phyloP scores from a whole-genome alignment of 2,888 invertebrate species.

The Meteorus colon region DNA sequence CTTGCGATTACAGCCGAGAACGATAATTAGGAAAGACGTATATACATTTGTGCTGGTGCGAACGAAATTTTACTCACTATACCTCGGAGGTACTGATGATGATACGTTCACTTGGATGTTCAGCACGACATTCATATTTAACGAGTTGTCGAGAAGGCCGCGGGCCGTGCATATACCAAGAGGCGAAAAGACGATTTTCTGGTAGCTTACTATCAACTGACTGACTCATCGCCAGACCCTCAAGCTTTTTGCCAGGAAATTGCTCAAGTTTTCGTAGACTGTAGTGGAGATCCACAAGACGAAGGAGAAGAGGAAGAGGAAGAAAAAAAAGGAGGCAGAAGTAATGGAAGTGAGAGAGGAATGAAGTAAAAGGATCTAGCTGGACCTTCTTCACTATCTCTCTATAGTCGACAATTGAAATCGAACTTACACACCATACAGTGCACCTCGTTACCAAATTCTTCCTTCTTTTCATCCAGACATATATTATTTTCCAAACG shows the following conservation, averaged over 20 bases:
- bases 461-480: constrained; percentile 32
- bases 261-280: constrained; percentile 63
- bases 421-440: constrained; percentile 53
- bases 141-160: constrained; percentile 61
- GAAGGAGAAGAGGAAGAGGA: not conserved
- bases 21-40: constrained; percentile 70
- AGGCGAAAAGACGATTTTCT: constrained; percentile 47
- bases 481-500: not conserved
- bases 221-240: constrained; percentile 31
- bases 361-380: constrained; percentile 15
- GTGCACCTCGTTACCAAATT: constrained; percentile 47
- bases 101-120: constrained; percentile 38
- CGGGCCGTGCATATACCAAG: constrained; percentile 50
- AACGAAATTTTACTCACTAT: constrained; percentile 51
- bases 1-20: constrained; percentile 66
- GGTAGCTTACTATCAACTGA: constrained; percentile 47
- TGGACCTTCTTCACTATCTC: constrained; percentile 34
- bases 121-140: constrained; percentile 65
- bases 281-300: constrained; percentile 1
- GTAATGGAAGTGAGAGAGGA: constrained; percentile 17
- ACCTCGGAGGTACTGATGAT: constrained; percentile 42
- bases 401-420: constrained; percentile 56
- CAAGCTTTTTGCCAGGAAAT: constrained; percentile 62
- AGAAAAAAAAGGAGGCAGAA: not conserved
- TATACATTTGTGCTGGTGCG: constrained; percentile 37